Conservation (phyloP, 1,140 invertebrate species). For the Bemisia tabaci region DNA sequence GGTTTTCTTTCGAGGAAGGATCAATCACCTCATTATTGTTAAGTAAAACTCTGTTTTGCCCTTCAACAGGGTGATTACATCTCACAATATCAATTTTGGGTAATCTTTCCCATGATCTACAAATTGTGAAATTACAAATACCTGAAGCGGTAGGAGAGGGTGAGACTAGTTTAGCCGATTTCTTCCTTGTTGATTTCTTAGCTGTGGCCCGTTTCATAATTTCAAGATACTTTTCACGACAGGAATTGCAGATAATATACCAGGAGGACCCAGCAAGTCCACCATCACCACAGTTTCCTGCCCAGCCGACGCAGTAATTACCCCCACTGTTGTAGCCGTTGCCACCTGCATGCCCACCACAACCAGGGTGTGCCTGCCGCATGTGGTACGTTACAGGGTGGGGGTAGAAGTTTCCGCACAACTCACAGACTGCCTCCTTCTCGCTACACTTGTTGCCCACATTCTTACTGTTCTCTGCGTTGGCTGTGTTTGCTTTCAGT, state of each 20-base stretch:
- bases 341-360: conserved; percentile 68
- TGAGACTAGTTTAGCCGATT: not conserved
- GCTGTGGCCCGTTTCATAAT: conserved; percentile 35
- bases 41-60: too few relatives aligned
- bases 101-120: too few relatives aligned
- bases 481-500: conserved; percentile 26
- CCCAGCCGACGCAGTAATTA: conserved; percentile 66
- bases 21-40: too few relatives aligned
- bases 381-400: conserved; percentile 85
- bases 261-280: conserved; percentile 69
- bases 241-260: conserved; percentile 84
- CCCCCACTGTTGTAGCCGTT: conserved; percentile 79
- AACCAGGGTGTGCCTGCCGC: conserved; percentile 75
- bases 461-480: not conserved
- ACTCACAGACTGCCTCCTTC: conserved; percentile 61
- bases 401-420: conserved; percentile 59
- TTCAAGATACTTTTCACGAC: conserved; percentile 61
- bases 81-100: too few relatives aligned
- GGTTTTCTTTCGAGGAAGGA: too few relatives aligned
- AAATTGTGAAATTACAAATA: too few relatives aligned
- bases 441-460: conserved; percentile 23
- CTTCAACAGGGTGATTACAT: too few relatives aligned
- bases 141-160: not conserved
- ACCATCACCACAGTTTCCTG: conserved; percentile 68
- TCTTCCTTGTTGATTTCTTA: conserved; percentile 23